These are phyloP conservation scores for Gavialis gangeticus DNA, from an alignment of 2,113 vertebrate species.

Conservation along the genomic window DNA sequence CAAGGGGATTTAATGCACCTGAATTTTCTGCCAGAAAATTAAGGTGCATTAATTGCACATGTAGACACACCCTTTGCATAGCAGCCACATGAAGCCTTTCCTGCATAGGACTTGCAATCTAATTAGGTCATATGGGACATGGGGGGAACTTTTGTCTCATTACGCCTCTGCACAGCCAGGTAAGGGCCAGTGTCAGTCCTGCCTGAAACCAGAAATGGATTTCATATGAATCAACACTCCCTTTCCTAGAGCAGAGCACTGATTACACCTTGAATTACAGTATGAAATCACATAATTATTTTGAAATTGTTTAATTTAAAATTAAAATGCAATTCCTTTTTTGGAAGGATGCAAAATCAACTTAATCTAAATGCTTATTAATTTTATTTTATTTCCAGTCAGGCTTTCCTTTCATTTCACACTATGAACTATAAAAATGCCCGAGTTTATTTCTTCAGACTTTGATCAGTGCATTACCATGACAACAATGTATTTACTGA, in stretches of 20 bases:
- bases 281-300: neutral
- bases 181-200: neutral
- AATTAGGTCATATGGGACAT: no score
- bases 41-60: no score
- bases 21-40: no score
- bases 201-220: rapidly evolving
- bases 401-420: conserved; percentile 7
- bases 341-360: neutral
- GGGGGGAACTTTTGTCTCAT: no score
- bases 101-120: no score
- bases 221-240: neutral
- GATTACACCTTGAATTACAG: neutral
- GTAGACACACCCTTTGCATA: no score
- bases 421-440: conserved; percentile 8
- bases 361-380: neutral
- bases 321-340: conserved; percentile 6
- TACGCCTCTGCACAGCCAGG: rapidly evolving
- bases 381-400: conserved; percentile 17
- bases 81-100: no score
- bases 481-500: conserved; percentile 43
- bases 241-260: neutral
- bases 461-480: conserved; percentile 44
- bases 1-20: no score
- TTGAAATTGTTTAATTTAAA: neutral
- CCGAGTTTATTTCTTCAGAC: neutral